Conservation (phyloP, 2,888 invertebrate species). For the Rhabditoides inermis region DNA sequence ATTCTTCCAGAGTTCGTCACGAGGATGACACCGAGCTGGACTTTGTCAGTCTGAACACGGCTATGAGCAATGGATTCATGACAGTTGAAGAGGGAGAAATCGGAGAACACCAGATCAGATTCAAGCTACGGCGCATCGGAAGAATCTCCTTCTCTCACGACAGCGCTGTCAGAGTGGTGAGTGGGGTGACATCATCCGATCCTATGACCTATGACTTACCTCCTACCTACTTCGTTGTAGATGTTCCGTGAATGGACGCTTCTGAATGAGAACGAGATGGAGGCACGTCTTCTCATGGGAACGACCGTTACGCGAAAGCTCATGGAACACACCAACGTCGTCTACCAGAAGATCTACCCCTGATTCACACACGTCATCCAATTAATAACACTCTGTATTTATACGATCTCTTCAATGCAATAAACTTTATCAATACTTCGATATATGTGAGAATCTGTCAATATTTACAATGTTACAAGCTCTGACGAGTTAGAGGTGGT, state of each 20-base stretch:
- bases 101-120: constrained; percentile 38
- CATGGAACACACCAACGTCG: constrained; percentile 45
- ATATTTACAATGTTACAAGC: no score
- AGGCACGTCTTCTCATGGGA: constrained; percentile 45
- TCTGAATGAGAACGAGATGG: constrained; percentile 43
- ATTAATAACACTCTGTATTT: not conserved
- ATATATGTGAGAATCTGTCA: no score
- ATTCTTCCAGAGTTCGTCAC: constrained; percentile 7
- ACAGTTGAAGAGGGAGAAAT: constrained; percentile 45
- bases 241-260: constrained; percentile 51
- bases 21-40: constrained; percentile 26
- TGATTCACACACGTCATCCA: constrained; percentile 7
- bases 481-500: no score
- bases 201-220: not conserved
- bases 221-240: constrained; percentile 14
- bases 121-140: constrained; percentile 39
- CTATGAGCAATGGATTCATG: constrained; percentile 51
- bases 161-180: constrained; percentile 43
- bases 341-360: constrained; percentile 47
- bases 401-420: no score
- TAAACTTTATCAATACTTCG: no score
- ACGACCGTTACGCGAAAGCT: constrained; percentile 41
- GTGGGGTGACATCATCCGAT: constrained; percentile 5
- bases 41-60: constrained; percentile 43
- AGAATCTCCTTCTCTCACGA: constrained; percentile 48